Evolutionary conservation across 2,113 vertebrate species (phyloP), one percentile per base, ranked within the genome.

Genomic region (Microcebus jonahi): DNA sequence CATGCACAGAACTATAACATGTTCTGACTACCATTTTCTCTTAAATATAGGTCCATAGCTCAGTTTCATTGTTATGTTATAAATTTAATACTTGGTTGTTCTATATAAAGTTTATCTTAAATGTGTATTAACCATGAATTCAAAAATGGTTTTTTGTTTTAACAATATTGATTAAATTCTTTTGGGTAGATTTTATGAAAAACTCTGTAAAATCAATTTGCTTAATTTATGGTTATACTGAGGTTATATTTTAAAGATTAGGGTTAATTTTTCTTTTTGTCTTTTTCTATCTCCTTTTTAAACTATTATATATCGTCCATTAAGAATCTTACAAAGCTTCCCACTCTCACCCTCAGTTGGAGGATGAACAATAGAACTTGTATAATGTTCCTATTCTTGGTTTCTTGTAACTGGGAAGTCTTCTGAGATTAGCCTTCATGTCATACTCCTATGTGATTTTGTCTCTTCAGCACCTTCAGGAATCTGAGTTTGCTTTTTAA

Each of bases 121-220:
- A 88, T 95, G 87, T 70, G 34, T 96, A 91, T 86, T 94, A 75
- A 86, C 34, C 31, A 29, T 48, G 53, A 97, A 92, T 94, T 83
- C 61, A 95, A 92, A 70, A 93, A 90, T 96, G 91, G 80, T 25
- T 97, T 96, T 96, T 81, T 93, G 42, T 79, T 98, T 84, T 96
- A 97, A 96, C 42, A 94, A 59, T 98, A 94, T 83, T 96, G 12
- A 94, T 96, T 96, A 80, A 89, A 89, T 97, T 97, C 34, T 97
- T 29, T 95, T 85, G 27, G 73, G 36, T 89, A 48, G 45, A 95
- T 65, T 90, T 97, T 88, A 73, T 85, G 85, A 90, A 73, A 93
- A 55, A 45, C 20, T 94, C 71, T 97, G 29, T 90, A 96, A 97
- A 97, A 95, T 81, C n/a, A 96, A 2, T 92, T 90, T 95, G 29